Percentiles rank a stretch among this genome's conserved stretches.
phyloP scores from a whole-genome alignment of 1,140 invertebrate genomes.

The Drosophila setifemur region DNA sequence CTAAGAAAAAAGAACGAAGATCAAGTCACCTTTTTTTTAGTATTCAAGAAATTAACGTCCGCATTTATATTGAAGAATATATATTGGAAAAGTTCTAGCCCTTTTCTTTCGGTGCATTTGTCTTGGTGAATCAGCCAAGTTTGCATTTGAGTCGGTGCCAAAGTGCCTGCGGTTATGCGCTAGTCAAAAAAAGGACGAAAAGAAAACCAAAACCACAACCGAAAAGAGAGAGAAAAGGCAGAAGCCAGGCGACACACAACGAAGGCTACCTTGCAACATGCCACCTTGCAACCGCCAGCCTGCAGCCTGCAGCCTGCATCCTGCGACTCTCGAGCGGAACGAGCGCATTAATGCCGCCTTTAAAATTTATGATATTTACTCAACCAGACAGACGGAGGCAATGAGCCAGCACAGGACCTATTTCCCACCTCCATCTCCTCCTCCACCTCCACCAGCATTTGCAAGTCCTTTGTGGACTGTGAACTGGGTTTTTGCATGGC shows the following conservation, averaged over 20 bases:
- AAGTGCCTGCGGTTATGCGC: constrained; percentile 77
- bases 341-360: constrained; percentile 68
- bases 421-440: too few relatives aligned
- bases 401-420: constrained; percentile 18
- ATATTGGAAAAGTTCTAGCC: too few relatives aligned
- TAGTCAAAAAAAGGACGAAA: constrained; percentile 4
- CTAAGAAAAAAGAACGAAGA: too few relatives aligned
- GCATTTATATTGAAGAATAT: too few relatives aligned
- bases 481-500: not conserved
- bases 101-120: not conserved
- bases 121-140: not conserved
- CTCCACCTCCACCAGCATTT: too few relatives aligned
- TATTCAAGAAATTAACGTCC: too few relatives aligned
- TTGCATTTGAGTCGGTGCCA: constrained; percentile 44
- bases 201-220: constrained; percentile 13
- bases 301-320: constrained; percentile 1
- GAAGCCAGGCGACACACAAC: not conserved
- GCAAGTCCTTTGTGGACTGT: too few relatives aligned
- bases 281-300: not conserved
- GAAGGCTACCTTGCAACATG: not conserved
- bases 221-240: too few relatives aligned
- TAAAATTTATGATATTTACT: constrained; percentile 81
- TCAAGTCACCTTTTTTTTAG: too few relatives aligned
- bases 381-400: constrained; percentile 46
- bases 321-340: constrained; percentile 33